These are phyloP conservation scores for Apostichopus leukothele DNA, from an alignment of 53 echinoderm and acorn worm species.

Conservation along the genomic window DNA sequence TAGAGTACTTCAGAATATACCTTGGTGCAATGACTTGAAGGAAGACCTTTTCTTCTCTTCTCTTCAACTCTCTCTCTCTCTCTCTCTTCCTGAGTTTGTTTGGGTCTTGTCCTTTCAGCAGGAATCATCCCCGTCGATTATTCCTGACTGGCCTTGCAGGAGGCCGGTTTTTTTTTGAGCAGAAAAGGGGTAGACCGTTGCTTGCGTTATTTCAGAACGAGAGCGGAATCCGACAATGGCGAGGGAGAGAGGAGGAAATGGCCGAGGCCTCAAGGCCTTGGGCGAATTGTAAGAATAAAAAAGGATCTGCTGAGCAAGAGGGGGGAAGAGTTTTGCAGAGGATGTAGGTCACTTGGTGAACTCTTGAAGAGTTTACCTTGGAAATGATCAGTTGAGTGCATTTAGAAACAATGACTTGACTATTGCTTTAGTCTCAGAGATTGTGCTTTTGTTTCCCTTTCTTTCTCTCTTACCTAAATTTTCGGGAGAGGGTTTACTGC, in stretches of 20 bases:
- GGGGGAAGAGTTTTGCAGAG: neutral
- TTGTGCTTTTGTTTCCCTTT: too few relatives aligned
- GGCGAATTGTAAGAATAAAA: neutral
- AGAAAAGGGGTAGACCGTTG: neutral
- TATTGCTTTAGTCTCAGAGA: too few relatives aligned
- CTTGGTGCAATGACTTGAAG: slow-evolving; percentile 9
- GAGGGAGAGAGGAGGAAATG: neutral
- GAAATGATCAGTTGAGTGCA: too few relatives aligned
- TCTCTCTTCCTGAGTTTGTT: too few relatives aligned
- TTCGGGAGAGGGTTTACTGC: too few relatives aligned
- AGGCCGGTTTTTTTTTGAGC: neutral
- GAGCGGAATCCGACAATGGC: slow-evolving; percentile 1
- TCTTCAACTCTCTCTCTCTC: neutral
- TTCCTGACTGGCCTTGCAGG: slow-evolving; percentile 38
- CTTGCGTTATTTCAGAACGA: neutral
- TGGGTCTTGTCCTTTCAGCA: slow-evolving; percentile 17
- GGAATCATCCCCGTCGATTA: slow-evolving; percentile 20
- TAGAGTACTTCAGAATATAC: slow-evolving; percentile 23
- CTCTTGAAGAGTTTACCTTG: neutral
- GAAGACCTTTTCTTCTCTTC: neutral
- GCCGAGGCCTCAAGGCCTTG: slow-evolving; percentile 33
- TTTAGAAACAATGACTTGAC: too few relatives aligned
- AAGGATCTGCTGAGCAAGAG: slow-evolving; percentile 4
- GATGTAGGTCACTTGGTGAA: slow-evolving; percentile 39
- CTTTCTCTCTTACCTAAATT: too few relatives aligned